phyloP scores from a whole-genome alignment of 1,140 invertebrate species.

The Drosophila virilis region DNA sequence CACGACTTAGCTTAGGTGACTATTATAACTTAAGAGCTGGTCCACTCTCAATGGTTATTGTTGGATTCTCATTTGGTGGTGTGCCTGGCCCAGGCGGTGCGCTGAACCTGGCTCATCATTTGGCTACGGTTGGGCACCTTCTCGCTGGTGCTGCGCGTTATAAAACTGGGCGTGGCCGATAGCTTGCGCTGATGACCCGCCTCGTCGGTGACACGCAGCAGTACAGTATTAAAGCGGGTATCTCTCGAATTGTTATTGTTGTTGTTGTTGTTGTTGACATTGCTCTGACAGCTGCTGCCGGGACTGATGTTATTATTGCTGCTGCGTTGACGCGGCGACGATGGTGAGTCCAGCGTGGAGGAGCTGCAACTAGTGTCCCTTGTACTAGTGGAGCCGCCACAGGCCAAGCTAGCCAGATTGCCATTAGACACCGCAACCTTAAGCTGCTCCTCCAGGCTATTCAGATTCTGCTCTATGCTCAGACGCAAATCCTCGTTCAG shows the following conservation, averaged over 20 bases:
- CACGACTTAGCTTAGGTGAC: constrained; percentile 23
- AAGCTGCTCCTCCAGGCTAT: constrained; percentile 85
- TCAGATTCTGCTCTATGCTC: constrained; percentile 83
- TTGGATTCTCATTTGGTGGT: constrained; percentile 89
- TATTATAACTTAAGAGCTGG: constrained; percentile 38
- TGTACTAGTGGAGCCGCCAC: constrained; percentile 66
- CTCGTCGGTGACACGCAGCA: constrained; percentile 80
- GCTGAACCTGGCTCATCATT: constrained; percentile 91
- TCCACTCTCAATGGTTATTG: constrained; percentile 20
- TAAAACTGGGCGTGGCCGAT: constrained; percentile 85
- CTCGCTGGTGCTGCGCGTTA: constrained; percentile 92
- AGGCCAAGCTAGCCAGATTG: constrained; percentile 69
- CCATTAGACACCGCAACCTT: constrained; percentile 86
- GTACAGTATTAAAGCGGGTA: constrained; percentile 62
- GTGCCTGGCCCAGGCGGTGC: constrained; percentile 92
- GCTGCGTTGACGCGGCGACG: constrained; percentile 64
- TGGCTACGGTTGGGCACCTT: constrained; percentile 92
- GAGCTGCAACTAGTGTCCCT: constrained; percentile 74
- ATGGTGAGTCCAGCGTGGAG: constrained; percentile 76
- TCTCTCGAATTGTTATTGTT: constrained; percentile 55
- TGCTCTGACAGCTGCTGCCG: constrained; percentile 55
- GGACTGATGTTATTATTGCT: constrained; percentile 68
- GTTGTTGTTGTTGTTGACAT: constrained; percentile 37
- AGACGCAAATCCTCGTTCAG: constrained; percentile 69
- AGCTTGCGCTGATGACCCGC: constrained; percentile 80